These are phyloP conservation scores for Cheirogaleus medius DNA, from an alignment of 2,113 vertebrate genomes.

Conservation along the genomic window DNA sequence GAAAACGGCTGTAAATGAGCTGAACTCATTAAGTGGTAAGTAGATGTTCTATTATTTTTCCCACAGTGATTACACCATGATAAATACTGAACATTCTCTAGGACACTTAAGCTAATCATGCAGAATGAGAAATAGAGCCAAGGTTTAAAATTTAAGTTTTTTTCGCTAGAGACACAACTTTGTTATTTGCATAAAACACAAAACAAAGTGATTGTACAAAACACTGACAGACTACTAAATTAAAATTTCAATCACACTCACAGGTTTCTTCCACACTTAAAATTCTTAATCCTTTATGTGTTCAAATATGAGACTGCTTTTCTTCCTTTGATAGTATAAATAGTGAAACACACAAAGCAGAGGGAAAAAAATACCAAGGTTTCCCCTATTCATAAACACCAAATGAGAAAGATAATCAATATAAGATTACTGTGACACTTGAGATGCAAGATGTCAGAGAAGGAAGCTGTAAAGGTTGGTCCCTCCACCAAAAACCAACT, in stretches of 20 bases:
- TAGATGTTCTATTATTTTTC: slow-evolving; percentile 1
- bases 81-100: not conserved
- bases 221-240: not conserved
- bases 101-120: not conserved
- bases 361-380: not conserved
- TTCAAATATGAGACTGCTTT: not conserved
- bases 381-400: not conserved
- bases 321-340: not conserved
- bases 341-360: not conserved
- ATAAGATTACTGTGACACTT: not conserved
- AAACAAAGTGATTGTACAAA: not conserved
- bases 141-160: slow-evolving; percentile 17
- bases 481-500: not conserved
- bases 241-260: slow-evolving; percentile 27
- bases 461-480: not conserved
- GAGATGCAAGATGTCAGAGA: not conserved
- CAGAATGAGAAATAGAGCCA: not conserved
- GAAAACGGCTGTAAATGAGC: not conserved
- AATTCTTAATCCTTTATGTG: not conserved
- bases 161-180: not conserved
- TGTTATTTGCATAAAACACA: slow-evolving; percentile 13
- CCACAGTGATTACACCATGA: not conserved
- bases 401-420: not conserved
- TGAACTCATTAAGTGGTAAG: not conserved
- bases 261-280: not conserved